These are phyloP conservation scores for Achlya flavicornis DNA, from an alignment of 2,888 invertebrate species.

Conservation along the genomic window DNA sequence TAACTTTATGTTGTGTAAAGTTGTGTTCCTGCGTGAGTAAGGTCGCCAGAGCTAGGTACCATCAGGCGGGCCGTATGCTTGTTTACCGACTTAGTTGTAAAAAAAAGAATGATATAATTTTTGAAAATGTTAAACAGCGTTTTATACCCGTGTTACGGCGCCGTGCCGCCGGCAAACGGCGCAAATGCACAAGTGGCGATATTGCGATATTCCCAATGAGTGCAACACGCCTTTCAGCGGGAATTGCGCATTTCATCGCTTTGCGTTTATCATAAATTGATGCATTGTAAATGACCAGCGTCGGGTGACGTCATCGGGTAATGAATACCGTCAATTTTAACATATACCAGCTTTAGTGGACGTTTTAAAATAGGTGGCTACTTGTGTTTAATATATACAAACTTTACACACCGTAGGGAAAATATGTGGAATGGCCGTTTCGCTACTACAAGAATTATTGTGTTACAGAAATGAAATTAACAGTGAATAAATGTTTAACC, in stretches of 20 bases:
- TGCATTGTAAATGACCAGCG: not conserved
- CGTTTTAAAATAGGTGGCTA: not conserved
- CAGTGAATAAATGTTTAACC: too few species aligned
- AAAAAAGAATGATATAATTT: too few species aligned
- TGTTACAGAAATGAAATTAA: too few species aligned
- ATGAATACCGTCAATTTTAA: not conserved
- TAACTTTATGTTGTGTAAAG: too few species aligned
- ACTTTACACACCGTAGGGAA: too few species aligned
- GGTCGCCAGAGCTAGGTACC: too few species aligned
- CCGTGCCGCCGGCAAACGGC: not conserved
- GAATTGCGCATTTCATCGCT: conserved; percentile 41
- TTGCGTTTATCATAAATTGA: conserved; percentile 39
- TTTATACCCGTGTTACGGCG: not conserved
- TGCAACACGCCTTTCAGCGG: conserved; percentile 32
- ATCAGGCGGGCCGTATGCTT: too few species aligned
- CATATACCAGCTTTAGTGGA: not conserved
- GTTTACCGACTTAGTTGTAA: too few species aligned
- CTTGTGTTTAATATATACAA: too few species aligned
- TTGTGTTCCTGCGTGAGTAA: too few species aligned
- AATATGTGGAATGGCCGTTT: too few species aligned
- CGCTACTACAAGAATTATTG: too few species aligned
- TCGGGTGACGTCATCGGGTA: not conserved
- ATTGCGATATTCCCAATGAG: not conserved
- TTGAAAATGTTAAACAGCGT: not conserved
- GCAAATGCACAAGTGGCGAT: not conserved